Conservation (phyloP, 2,797 vertebrate genomes). For the Molothrus aeneus region DNA sequence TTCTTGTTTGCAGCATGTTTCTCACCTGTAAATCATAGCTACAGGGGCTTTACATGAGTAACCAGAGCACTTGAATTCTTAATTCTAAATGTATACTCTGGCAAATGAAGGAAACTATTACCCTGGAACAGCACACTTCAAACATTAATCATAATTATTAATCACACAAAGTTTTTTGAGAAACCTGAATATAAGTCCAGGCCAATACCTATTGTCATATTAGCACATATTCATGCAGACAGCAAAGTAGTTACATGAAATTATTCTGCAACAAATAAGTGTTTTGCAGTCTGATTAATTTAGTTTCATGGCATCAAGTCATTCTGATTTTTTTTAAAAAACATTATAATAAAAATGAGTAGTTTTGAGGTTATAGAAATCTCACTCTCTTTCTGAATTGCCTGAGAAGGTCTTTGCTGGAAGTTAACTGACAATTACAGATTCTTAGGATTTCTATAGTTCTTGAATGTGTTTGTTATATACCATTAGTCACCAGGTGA, state of each 20-base stretch:
- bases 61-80: slow-evolving; percentile 56
- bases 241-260: slow-evolving; percentile 46
- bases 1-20: slow-evolving; percentile 61
- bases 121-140: slow-evolving; percentile 65
- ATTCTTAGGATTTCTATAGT: slow-evolving; percentile 77
- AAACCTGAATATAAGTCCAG: slow-evolving; percentile 54
- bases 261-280: slow-evolving; percentile 66
- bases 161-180: slow-evolving; percentile 55
- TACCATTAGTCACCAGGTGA: slow-evolving; percentile 88
- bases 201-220: slow-evolving; percentile 61
- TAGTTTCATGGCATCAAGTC: slow-evolving; percentile 57
- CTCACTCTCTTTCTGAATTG: slow-evolving; percentile 73
- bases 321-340: slow-evolving; percentile 63
- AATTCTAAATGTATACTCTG: slow-evolving; percentile 67
- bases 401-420: slow-evolving; percentile 71
- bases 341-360: slow-evolving; percentile 62
- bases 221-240: slow-evolving; percentile 46
- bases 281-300: slow-evolving; percentile 72
- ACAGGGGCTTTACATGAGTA: slow-evolving; percentile 18
- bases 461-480: slow-evolving; percentile 83
- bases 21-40: slow-evolving; percentile 35
- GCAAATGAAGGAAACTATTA: slow-evolving; percentile 66
- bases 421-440: slow-evolving; percentile 84
- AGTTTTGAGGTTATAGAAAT: slow-evolving; percentile 67
- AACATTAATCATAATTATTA: slow-evolving; percentile 74